These are phyloP conservation scores for Deilephila elpenor DNA, from an alignment of 2,888 invertebrate genomes.

Conservation along the genomic window DNA sequence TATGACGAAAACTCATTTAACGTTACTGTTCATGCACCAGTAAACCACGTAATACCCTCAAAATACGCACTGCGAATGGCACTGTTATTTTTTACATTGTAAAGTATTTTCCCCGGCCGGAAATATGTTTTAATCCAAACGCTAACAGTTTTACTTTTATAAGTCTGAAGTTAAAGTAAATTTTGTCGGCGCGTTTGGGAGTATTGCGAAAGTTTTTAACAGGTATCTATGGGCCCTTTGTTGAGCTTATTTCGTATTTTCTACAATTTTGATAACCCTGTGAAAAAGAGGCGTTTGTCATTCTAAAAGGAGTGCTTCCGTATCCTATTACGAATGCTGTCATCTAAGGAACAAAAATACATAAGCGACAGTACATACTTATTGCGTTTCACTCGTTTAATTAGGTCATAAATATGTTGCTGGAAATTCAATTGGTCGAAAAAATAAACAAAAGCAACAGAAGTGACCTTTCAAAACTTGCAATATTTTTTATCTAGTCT, in stretches of 20 bases:
- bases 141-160: background rate
- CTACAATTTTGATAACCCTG: background rate
- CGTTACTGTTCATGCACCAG: slow-evolving; percentile 18
- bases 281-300: background rate
- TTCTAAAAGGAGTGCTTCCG: background rate
- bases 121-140: slow-evolving; percentile 6
- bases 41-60: slow-evolving; percentile 7
- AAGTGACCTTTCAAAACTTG: no score
- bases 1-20: slow-evolving; percentile 26
- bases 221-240: slow-evolving; percentile 8
- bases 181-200: background rate
- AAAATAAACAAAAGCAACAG: no score
- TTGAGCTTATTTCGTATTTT: background rate
- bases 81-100: background rate
- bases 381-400: no score
- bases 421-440: no score
- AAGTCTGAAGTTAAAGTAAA: background rate
- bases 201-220: slow-evolving; percentile 11
- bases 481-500: no score
- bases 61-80: background rate
- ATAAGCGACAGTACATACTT: no score
- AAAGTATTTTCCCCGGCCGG: background rate
- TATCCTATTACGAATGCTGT: background rate
- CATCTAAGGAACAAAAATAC: no score
- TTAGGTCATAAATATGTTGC: no score